A percentile compares a stretch with the other conserved stretches of the same genome.
Conservation (phyloP, 2,888 invertebrate species). For the Temnothorax rugatulus region DNA sequence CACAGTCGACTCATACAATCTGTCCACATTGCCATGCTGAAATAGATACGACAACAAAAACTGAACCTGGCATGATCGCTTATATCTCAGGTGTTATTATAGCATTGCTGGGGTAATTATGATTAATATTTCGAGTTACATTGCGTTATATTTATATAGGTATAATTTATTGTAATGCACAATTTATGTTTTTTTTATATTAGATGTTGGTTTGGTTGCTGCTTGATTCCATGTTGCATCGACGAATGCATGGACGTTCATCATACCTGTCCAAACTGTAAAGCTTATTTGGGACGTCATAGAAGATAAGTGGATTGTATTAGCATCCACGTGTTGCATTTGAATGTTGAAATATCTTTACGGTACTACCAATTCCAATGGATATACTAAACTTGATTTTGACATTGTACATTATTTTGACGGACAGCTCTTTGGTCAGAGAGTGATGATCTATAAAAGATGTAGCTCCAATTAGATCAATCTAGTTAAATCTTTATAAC, state of each 20-base stretch:
- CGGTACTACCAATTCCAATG: constrained; percentile 40
- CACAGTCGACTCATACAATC: constrained; percentile 94
- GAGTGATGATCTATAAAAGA: not conserved
- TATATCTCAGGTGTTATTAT: constrained; percentile 94
- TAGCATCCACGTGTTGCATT: constrained; percentile 58
- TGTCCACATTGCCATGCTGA: constrained; percentile 95
- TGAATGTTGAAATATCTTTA: constrained; percentile 45
- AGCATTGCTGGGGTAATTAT: constrained; percentile 91
- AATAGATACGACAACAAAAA: constrained; percentile 93
- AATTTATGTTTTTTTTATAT: constrained; percentile 36
- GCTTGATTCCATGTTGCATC: constrained; percentile 97
- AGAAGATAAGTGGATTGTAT: constrained; percentile 87
- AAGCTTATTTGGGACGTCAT: constrained; percentile 93
- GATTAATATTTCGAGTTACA: not conserved
- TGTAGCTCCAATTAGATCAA: constrained; percentile 33
- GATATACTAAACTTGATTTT: constrained; percentile 39
- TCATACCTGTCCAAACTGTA: constrained; percentile 95
- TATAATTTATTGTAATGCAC: not conserved
- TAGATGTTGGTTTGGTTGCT: constrained; percentile 95
- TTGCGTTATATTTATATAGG: constrained; percentile 84
- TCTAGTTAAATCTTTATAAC: constrained; percentile 32
- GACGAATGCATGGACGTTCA: constrained; percentile 96
- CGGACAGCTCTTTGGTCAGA: constrained; percentile 12
- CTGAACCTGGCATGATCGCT: constrained; percentile 94
- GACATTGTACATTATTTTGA: constrained; percentile 31